Base-by-base conservation (phyloP, 2,797 vertebrate species). In the Neopelma chrysocephalum region DNA sequence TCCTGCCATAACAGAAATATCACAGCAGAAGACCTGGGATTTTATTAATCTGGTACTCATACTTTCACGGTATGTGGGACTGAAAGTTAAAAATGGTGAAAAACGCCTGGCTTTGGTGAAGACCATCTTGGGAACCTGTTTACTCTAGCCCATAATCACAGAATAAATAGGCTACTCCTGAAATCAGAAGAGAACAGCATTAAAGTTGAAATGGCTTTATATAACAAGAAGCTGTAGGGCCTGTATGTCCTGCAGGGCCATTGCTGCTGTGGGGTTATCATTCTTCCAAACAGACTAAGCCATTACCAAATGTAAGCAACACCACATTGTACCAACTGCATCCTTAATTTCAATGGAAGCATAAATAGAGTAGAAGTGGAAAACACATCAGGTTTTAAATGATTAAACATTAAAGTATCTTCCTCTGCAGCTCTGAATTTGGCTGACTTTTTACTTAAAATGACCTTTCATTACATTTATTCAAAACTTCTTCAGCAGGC, bases 121-220 rank as follows among this genome's bases (percentile, higher is more conserved):
- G 68, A 58, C 26, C 60, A 78, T 38, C 31, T 53, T 58, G 36
- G 56, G 57, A 42, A 85, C 17, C 19, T 66, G 32, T 21, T 71
- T 27, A n/a, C 15, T 54, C 38, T 47, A 82, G 34, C 57, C 40
- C 23, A 27, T 47, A 83, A 81, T 60, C 42, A 58, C 40, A 66
- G 51, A 93, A 79, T 20, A 54, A 89, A 93, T 1, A 84, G 36
- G 23, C 20, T 82, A 42, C 29, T 58, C 40, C 47, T 58, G 48
- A 92, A 78, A 81, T 68, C 6, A 32, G 75, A 61, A 84, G 34
- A 83, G 34, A 87, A 64, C 15, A 84, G 22, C 64, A 66, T 42
- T 82, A 79, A 90, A 90, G 57, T 48, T 53, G 26, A 92, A 95
- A 90, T 42, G 54, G 65, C 70, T 91, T 81, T 75, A 71, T 51